phyloP scores from a whole-genome alignment of 2,797 vertebrate species.

The Anas flavirostris region DNA sequence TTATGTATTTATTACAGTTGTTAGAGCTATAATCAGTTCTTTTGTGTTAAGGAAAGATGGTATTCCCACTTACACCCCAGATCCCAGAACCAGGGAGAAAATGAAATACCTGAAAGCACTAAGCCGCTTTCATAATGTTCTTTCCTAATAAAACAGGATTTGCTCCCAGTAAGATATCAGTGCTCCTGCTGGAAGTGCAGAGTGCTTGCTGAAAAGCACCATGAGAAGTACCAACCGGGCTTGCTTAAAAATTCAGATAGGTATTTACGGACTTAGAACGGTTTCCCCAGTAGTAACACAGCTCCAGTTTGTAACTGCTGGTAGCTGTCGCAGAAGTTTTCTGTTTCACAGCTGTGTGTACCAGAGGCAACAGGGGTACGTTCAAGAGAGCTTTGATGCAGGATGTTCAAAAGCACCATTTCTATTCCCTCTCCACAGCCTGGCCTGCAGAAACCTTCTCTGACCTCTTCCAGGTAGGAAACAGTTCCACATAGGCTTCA shows the following conservation, averaged over 20 bases:
- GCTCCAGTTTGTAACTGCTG: not conserved
- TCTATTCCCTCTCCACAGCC: not conserved
- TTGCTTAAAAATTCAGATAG: conserved; percentile 20
- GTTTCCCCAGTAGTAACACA: not conserved
- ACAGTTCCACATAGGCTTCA: not conserved
- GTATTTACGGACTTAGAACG: not conserved
- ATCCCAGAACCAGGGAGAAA: not conserved
- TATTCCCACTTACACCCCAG: not conserved
- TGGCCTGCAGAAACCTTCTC: not conserved
- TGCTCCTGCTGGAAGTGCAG: not conserved
- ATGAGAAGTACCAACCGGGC: not conserved
- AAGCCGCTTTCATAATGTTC: not conserved
- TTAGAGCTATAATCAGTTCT: not conserved
- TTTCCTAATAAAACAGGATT: not conserved
- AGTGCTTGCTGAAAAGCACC: not conserved
- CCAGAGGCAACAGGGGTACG: not conserved
- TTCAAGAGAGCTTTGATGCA: conserved; percentile 43
- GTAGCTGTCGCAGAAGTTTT: conserved; percentile 1
- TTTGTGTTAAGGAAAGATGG: not conserved
- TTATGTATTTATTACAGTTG: not conserved
- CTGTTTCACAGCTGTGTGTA: conserved; percentile 21
- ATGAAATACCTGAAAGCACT: not conserved
- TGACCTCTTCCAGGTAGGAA: conserved; percentile 18
- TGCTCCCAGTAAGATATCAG: not conserved
- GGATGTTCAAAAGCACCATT: conserved; percentile 40